Evolutionary conservation across 2,113 vertebrate genomes (phyloP), one percentile per base, ranked within the genome.

Genomic region (Sinocyclocheilus anophthalmus): DNA sequence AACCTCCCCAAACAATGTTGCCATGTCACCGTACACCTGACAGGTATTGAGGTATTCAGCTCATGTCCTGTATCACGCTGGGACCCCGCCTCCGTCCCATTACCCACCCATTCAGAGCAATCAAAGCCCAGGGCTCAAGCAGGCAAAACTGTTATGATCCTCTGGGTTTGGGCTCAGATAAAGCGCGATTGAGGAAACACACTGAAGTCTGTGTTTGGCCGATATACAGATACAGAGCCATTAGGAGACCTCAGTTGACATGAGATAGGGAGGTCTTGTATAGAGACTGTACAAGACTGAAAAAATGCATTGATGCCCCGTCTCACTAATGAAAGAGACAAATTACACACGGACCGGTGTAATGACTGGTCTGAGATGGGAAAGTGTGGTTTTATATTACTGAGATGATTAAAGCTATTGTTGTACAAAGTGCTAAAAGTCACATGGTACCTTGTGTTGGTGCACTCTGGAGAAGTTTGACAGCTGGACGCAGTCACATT

Each of bases 21-120:
- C 94, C 94, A 83, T 96, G 96, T 95, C 96, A 97, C 94, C 93
- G 95, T 95, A 96, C 95, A 95, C 96, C 96, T 96, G 97, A 97
- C 96, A 97, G 96, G 95, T 96, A 97, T 94, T 95, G 94, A 93
- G 75, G 42, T n/a, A 84, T 83, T 69, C 78, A 85, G 84, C 73
- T 83, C 81, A 53, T 70, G 59, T 93, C 93, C 89, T 92, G 50
- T 92, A 89, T 83, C 93, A 93, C 92, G 83, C 90, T 91, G 92
- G 91, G 91, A 93, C 81, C 89, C 90, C 92, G 84, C 84, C 85
- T 89, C 87, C 90, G 84, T 89, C 90, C 87, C 89, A 90, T 87
- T 88, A 91, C 84, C 59, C 85, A 72, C 61, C 89, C 89, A 92
- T 93, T 94, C 91, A 91, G 90, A 90, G 91, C 88, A 92, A 92